Percentiles rank a stretch among this genome's conserved stretches.
phyloP scores from a whole-genome alignment of 2,113 vertebrate genomes.

The Mobula birostris region DNA sequence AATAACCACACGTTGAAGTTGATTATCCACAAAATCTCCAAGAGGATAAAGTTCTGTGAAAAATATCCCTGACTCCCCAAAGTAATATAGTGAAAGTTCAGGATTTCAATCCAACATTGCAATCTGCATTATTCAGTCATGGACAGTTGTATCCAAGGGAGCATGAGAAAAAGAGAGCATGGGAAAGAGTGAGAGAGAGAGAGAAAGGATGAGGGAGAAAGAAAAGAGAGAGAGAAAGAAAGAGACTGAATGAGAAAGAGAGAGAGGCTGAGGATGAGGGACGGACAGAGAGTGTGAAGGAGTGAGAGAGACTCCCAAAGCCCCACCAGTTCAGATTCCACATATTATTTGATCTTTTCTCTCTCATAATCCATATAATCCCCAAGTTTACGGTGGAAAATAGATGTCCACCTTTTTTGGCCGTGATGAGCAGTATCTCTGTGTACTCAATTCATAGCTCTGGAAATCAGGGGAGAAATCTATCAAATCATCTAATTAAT shows the following conservation, averaged over 20 bases:
- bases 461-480: neutral
- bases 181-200: too few relatives aligned
- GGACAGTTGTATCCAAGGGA: neutral
- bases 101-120: slow-evolving; percentile 1
- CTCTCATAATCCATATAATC: neutral
- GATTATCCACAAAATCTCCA: neutral
- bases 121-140: slow-evolving; percentile 15
- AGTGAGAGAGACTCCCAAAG: neutral
- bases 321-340: neutral
- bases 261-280: too few relatives aligned
- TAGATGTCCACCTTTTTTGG: neutral
- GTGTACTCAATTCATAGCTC: neutral
- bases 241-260: too few relatives aligned
- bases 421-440: neutral
- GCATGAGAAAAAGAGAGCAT: neutral
- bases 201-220: too few relatives aligned
- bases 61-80: neutral
- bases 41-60: slow-evolving; percentile 13
- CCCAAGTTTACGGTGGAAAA: neutral
- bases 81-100: neutral
- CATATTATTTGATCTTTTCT: slow-evolving; percentile 10
- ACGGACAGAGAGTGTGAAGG: neutral
- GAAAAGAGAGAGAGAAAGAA: too few relatives aligned
- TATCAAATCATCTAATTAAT: neutral
- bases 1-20: neutral